Evolutionary conservation across 2,113 vertebrate genomes (phyloP).

Genomic region (Laterallus jamaicensis): DNA sequence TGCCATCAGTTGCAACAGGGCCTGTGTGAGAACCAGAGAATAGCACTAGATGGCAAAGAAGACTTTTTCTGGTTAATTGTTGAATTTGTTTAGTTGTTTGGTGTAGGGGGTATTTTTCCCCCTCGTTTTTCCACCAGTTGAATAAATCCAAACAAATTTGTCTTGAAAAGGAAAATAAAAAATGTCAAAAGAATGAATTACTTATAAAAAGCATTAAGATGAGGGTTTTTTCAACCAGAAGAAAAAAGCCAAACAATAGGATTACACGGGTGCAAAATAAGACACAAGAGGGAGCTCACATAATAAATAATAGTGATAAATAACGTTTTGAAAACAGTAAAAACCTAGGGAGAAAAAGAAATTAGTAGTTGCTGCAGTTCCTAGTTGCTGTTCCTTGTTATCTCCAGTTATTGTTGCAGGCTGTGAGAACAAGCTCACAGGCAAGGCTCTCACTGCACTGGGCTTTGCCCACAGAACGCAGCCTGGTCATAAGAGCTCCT

Average conservation of each 20-base stretch:
- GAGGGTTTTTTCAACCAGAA: not conserved
- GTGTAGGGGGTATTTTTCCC: not conserved
- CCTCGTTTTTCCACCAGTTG: not conserved
- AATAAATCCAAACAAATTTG: not conserved
- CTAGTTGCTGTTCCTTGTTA: not conserved
- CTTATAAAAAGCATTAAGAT: not conserved
- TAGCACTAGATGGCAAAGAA: not conserved
- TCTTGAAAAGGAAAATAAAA: not conserved
- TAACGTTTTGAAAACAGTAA: not conserved
- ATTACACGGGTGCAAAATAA: slow-evolving; percentile 42
- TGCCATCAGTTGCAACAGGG: not conserved
- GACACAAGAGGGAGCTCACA: slow-evolving; percentile 70
- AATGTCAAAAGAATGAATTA: not conserved
- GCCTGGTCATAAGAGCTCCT: not conserved
- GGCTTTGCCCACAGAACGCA: not conserved
- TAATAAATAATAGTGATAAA: slow-evolving; percentile 58
- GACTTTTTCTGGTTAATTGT: not conserved
- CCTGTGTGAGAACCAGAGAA: not conserved
- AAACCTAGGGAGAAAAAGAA: not conserved
- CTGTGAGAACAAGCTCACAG: not conserved
- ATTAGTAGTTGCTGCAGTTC: not conserved
- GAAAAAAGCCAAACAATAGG: not conserved
- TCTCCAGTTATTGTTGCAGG: not conserved
- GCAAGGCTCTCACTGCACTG: not conserved
- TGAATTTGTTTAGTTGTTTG: not conserved